These are phyloP conservation scores for Bhutanitis thaidina DNA, from an alignment of 2,888 invertebrate genomes.

Conservation along the genomic window DNA sequence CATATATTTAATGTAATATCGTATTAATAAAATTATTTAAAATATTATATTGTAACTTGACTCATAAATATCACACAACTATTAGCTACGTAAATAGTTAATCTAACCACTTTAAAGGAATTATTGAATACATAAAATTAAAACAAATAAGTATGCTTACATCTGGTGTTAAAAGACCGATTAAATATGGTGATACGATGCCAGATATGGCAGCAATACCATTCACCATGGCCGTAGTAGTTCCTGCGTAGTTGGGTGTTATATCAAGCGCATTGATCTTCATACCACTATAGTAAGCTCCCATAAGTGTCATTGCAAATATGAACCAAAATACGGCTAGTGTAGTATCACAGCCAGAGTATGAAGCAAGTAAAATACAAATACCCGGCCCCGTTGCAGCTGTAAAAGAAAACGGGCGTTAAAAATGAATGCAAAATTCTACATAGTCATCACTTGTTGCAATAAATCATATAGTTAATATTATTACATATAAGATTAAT, in stretches of 20 bases:
- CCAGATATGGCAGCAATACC: conserved; percentile 82
- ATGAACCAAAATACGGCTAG: conserved; percentile 80
- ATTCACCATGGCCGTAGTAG: conserved; percentile 82
- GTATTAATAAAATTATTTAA: no score
- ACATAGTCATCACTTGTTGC: no score
- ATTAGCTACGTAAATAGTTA: no score
- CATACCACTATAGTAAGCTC: conserved; percentile 85
- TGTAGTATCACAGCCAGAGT: conserved; percentile 81
- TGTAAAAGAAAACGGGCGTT: conserved; percentile 28
- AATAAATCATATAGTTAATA: no score
- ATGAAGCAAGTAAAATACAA: conserved; percentile 73
- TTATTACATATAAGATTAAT: no score
- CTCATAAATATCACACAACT: no score
- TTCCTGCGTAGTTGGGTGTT: conserved; percentile 82
- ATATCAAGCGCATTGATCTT: conserved; percentile 84
- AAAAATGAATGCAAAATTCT: no score
- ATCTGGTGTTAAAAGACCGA: conserved; percentile 81
- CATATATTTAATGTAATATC: no score
- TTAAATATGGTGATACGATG: conserved; percentile 81
- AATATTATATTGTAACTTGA: no score
- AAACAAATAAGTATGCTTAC: conserved; percentile 51
- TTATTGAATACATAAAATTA: no score
- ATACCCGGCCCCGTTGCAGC: conserved; percentile 84
- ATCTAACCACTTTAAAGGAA: no score
- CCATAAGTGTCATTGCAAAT: conserved; percentile 84